Percentiles rank a stretch among this genome's conserved stretches.
phyloP scores from a whole-genome alignment of 1,140 invertebrate genomes.

The Drosophila yakuba region DNA sequence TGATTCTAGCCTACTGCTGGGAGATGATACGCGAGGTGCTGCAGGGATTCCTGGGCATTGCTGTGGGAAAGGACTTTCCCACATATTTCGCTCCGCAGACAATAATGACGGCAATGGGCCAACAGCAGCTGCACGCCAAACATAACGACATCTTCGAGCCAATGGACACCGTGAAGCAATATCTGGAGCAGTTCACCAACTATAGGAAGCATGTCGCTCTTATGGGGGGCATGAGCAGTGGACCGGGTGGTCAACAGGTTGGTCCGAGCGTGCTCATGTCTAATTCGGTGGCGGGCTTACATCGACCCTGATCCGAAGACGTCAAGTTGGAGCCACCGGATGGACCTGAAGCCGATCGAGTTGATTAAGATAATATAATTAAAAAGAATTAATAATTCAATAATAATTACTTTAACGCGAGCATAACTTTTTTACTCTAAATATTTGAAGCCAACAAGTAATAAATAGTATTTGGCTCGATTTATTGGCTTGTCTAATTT shows the following conservation, averaged over 20 bases:
- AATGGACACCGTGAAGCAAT: conserved; percentile 96
- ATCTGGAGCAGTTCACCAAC: conserved; percentile 96
- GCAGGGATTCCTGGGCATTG: conserved; percentile 94
- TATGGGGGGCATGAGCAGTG: conserved; percentile 25
- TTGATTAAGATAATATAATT: background rate
- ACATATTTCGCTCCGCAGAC: conserved; percentile 87
- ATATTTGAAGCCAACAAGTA: too few species aligned
- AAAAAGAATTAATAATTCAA: background rate
- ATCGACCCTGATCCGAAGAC: conserved; percentile 64
- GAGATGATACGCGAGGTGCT: conserved; percentile 96
- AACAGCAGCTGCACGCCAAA: conserved; percentile 85
- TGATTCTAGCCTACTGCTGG: conserved; percentile 94
- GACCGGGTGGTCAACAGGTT: background rate
- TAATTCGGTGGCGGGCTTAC: conserved; percentile 40
- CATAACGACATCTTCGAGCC: conserved; percentile 94
- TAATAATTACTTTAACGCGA: too few species aligned
- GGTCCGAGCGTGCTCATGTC: conserved; percentile 40
- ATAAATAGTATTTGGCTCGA: too few species aligned
- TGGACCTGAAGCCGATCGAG: conserved; percentile 24
- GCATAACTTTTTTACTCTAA: too few species aligned
- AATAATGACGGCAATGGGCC: conserved; percentile 77
- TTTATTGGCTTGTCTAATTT: too few species aligned
- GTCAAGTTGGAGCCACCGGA: conserved; percentile 73
- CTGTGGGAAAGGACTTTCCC: conserved; percentile 88
- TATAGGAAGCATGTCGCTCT: conserved; percentile 89